Evolutionary conservation across 1,140 invertebrate species (phyloP).

Genomic region (Teleogryllus occipitalis): DNA sequence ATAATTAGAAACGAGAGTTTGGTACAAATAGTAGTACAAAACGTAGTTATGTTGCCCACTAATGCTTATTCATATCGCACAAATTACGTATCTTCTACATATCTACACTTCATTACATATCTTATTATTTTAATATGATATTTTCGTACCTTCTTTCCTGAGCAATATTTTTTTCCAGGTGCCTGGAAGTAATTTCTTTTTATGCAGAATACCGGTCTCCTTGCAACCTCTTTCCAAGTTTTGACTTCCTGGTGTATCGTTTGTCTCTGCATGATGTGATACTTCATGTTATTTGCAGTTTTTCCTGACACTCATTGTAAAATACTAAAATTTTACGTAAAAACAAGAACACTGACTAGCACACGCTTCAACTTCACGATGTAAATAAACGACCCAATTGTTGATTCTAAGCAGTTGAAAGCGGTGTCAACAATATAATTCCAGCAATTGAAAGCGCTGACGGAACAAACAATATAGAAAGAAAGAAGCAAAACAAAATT

Average conservation of each 20-base stretch:
- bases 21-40: too few species aligned
- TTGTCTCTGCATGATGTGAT: too few species aligned
- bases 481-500: neutral
- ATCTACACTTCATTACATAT: neutral
- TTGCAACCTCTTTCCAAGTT: too few species aligned
- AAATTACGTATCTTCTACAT: too few species aligned
- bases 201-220: neutral
- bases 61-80: neutral
- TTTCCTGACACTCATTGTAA: conserved; percentile 8
- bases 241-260: too few species aligned
- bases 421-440: neutral
- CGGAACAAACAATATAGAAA: neutral
- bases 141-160: neutral
- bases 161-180: neutral
- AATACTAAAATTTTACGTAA: conserved; percentile 7
- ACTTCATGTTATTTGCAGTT: neutral
- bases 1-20: too few species aligned
- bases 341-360: neutral
- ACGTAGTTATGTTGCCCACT: conserved; percentile 11
- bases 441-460: neutral
- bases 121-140: neutral
- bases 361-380: neutral
- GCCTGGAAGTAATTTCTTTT: neutral
- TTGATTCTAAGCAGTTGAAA: neutral
- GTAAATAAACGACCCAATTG: neutral